Conservation (phyloP, 2,797 vertebrate species). For the Mormyrops attenuatus region DNA sequence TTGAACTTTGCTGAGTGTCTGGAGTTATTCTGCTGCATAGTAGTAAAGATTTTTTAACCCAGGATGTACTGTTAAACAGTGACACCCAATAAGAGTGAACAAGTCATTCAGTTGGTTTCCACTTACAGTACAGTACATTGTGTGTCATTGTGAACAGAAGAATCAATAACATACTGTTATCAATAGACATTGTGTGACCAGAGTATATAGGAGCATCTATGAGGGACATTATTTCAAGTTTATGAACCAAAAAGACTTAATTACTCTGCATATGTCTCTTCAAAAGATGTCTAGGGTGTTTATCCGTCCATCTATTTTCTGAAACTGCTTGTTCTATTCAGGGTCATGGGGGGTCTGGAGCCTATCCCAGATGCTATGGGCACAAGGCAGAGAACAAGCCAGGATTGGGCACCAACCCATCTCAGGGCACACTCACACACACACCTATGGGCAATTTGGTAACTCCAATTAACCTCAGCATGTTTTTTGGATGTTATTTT, state of each 20-base stretch:
- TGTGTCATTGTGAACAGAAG: background rate
- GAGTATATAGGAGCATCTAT: background rate
- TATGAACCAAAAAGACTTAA: background rate
- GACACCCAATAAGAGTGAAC: background rate
- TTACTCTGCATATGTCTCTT: background rate
- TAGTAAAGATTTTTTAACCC: background rate
- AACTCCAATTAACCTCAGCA: background rate
- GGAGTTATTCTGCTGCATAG: background rate
- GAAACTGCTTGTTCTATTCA: background rate
- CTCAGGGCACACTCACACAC: background rate
- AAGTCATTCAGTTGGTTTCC: background rate
- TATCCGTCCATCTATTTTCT: background rate
- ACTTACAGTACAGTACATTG: background rate
- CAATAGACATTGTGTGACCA: background rate
- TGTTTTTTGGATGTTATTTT: background rate
- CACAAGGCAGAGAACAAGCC: background rate
- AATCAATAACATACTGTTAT: background rate
- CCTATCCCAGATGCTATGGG: background rate
- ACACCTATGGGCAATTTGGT: background rate
- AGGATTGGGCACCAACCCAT: background rate
- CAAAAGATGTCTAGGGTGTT: background rate
- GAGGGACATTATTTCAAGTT: background rate
- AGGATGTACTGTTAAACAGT: background rate
- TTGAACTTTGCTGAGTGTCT: background rate
- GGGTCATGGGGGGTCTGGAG: background rate